Evolutionary conservation across 2,113 vertebrate species (phyloP), one percentile per base, ranked within the genome.

Genomic region (Boulengeromyrus knoepffleri): DNA sequence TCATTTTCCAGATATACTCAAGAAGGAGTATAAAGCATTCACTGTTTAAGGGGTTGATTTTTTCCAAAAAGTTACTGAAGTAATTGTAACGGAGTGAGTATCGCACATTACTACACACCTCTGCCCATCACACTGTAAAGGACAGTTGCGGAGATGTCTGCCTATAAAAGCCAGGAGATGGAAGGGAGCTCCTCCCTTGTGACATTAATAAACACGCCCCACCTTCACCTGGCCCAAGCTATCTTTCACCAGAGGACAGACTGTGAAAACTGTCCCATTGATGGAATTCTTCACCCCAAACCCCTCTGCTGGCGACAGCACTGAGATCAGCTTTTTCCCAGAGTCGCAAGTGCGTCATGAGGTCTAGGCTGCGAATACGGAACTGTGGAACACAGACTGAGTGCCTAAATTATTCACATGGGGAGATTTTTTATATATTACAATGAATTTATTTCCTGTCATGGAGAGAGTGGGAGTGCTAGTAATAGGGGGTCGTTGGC

Each of bases 371-470:
- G 1, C 3, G 7, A 47, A 17, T 86, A 12, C 27, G n/a, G 85
- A 86, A n/a, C 85, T 24, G 50, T 17, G 50, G 49, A 36, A 52
- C 31, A 56, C n/a, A 56, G 50, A 17, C 50, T 87, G 85, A 15
- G 50, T 17, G 12, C 47, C 85, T 53, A 87, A 87, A 87, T 87
- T 87, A 87, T 87, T 87, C 50, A 87, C n/a, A 47, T n/a, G 24
- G 31, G 13, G 85, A 87, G 50, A 87, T 87, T 87, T 87, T 87
- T 87, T 53, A 87, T 87, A 36, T 87, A 53, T 53, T 36, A 31
- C 13, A 19, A 87, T 56, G 46, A 31, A 87, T 56, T 53, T 87
- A 87, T 87, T 87, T 87, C n/a, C 45, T 36, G 85, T 52, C 49
- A 87, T 49, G 31, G 31, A 36, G 3, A 52, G 27, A 53, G 49